These are phyloP conservation scores for Chrysolina americana DNA, from an alignment of 2,888 invertebrate genomes.

Conservation along the genomic window DNA sequence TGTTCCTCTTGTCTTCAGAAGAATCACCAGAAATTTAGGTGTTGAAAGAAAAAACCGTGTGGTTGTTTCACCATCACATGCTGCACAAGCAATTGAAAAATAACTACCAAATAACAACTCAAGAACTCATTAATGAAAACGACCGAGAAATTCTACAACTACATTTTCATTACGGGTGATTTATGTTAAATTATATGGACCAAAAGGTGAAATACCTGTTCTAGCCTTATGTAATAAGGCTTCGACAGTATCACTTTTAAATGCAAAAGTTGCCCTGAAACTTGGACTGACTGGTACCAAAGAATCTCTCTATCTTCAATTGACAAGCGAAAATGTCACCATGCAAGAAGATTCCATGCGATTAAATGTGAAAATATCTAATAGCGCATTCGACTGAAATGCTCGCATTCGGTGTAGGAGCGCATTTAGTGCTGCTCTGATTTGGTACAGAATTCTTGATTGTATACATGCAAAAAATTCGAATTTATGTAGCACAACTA, in stretches of 20 bases:
- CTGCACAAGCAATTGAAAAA: neutral
- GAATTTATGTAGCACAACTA: too few relatives aligned
- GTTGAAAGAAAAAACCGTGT: neutral
- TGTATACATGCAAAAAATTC: too few relatives aligned
- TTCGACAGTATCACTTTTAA: neutral
- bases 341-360: neutral
- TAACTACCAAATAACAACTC: too few relatives aligned
- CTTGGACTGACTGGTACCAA: neutral
- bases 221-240: neutral
- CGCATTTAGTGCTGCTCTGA: too few relatives aligned
- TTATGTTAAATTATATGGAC: slow-evolving; percentile 2
- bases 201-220: neutral
- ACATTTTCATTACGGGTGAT: neutral
- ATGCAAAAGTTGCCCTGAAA: neutral
- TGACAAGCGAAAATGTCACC: neutral
- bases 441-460: too few relatives aligned
- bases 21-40: slow-evolving; percentile 11
- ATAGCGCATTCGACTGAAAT: too few relatives aligned
- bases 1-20: too few relatives aligned
- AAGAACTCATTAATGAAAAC: neutral
- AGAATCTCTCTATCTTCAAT: slow-evolving; percentile 2
- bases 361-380: neutral
- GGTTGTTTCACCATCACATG: neutral
- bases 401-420: too few relatives aligned
- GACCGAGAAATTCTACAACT: neutral